phyloP scores from a whole-genome alignment of 1,140 invertebrate genomes.

The Spodoptera frugiperda region DNA sequence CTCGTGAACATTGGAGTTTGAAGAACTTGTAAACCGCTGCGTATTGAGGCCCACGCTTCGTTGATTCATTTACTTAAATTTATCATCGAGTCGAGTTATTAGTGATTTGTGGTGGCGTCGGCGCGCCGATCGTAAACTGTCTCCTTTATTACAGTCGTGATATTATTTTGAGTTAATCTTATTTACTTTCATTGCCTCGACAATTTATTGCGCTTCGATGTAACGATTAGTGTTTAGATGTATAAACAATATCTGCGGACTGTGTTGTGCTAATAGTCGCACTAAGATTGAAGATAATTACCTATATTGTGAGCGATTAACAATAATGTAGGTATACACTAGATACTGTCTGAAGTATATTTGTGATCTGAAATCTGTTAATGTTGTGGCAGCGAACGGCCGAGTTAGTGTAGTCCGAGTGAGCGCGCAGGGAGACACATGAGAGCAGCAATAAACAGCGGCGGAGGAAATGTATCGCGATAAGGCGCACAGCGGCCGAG shows the following conservation, averaged over 20 bases:
- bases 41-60: conserved; percentile 36
- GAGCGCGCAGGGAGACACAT: no score
- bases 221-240: conserved; percentile 32
- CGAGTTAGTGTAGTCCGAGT: no score
- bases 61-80: conserved; percentile 45
- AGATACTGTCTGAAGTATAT: no score
- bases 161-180: conserved; percentile 40
- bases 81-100: conserved; percentile 35
- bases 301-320: conserved; percentile 22
- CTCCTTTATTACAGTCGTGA: conserved; percentile 40
- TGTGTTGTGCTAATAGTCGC: neutral
- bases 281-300: conserved; percentile 20
- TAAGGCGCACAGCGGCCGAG: conserved; percentile 45
- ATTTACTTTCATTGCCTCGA: conserved; percentile 32
- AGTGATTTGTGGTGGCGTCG: conserved; percentile 11
- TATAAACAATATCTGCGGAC: conserved; percentile 7
- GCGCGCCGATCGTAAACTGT: conserved; percentile 32
- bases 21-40: conserved; percentile 2
- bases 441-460: conserved; percentile 47
- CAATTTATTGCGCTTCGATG: conserved; percentile 15
- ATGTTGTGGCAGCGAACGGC: no score
- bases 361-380: no score
- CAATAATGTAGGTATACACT: neutral
- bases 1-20: conserved; percentile 17
- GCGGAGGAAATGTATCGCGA: conserved; percentile 51